Conservation (phyloP, 1,140 invertebrate genomes). For the Lordiphosa clarofinis region DNA sequence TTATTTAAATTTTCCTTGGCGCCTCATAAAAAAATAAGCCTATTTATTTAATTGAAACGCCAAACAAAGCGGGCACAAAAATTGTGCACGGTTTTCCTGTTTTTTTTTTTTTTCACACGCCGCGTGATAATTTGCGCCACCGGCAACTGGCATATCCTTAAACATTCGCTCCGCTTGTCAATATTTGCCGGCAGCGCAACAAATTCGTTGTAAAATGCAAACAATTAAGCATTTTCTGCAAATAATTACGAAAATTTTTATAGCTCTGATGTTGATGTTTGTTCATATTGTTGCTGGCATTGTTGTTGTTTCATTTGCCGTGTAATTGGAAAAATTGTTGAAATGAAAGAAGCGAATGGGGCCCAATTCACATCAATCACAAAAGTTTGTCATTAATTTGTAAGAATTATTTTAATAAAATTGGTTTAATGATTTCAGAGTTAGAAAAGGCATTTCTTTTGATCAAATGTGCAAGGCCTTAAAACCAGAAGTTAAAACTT, state of each 20-base stretch:
- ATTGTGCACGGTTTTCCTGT: neutral
- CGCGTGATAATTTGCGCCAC: conserved; percentile 54
- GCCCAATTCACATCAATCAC: no score
- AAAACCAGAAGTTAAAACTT: no score
- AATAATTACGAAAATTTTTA: conserved; percentile 64
- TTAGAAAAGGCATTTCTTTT: no score
- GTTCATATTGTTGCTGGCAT: conserved; percentile 28
- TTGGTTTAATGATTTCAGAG: no score
- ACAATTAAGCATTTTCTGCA: conserved; percentile 73
- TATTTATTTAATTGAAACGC: conserved; percentile 74
- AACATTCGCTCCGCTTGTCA: conserved; percentile 36
- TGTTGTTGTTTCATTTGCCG: conserved; percentile 54
- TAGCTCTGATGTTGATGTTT: conserved; percentile 32
- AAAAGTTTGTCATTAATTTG: no score
- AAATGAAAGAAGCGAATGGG: no score
- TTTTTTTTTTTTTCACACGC: conserved; percentile 51
- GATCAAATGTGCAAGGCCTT: no score
- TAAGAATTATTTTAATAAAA: no score
- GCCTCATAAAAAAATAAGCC: conserved; percentile 66
- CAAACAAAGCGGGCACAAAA: conserved; percentile 31
- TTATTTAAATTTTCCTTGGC: conserved; percentile 67
- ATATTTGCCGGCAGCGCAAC: conserved; percentile 53
- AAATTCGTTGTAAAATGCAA: conserved; percentile 69
- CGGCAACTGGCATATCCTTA: conserved; percentile 21
- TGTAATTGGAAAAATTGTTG: conserved; percentile 55